Conservation (phyloP, 37 sponge, comb jelly and placozoan species). For the Beroe forskalii region DNA sequence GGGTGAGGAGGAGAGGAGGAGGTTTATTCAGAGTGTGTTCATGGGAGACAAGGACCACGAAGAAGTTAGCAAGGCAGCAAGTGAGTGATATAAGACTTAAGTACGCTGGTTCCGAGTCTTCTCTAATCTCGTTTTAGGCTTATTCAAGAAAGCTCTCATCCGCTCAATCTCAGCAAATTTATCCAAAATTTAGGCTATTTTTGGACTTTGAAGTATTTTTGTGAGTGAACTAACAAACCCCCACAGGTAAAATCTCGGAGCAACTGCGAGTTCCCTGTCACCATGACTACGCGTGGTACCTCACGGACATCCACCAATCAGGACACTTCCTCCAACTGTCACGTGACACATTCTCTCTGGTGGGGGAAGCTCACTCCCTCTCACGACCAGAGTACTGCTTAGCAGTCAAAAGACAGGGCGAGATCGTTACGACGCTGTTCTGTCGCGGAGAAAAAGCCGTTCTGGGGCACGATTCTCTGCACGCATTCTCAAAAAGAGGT, state of each 20-base stretch:
- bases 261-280: neutral
- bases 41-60: neutral
- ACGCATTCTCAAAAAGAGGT: neutral
- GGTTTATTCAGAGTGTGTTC: conserved; percentile 9
- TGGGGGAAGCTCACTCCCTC: conserved; percentile 4
- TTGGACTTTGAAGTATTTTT: no score
- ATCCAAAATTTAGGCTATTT: no score
- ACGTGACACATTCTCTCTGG: neutral
- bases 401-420: neutral
- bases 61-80: neutral
- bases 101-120: no score
- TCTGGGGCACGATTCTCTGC: neutral
- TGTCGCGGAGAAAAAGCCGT: neutral
- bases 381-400: conserved; percentile 1
- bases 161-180: no score
- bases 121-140: no score
- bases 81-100: no score
- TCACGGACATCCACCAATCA: neutral
- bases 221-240: no score
- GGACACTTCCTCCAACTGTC: neutral
- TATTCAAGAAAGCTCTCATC: no score
- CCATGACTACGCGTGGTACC: conserved; percentile 39
- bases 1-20: neutral
- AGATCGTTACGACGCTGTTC: neutral
- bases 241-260: neutral